A percentile compares a stretch with the other conserved stretches of the same genome.
Conservation (phyloP, 1,140 invertebrate species). For the Ceratosolen fusciceps region DNA sequence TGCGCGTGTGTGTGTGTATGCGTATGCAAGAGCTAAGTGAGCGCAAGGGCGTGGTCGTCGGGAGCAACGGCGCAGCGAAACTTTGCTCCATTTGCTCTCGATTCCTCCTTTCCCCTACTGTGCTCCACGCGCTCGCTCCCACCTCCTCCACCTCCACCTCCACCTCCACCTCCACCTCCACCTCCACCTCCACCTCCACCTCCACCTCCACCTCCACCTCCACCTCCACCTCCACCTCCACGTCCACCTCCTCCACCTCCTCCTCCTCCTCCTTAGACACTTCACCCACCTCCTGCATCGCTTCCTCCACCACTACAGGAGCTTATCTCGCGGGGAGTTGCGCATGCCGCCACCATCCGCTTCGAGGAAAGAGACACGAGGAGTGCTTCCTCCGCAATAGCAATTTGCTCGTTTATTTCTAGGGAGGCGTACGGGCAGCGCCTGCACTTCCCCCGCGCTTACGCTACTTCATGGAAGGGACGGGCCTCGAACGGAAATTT, state of each 20-base stretch:
- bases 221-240: neutral
- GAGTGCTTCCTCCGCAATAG: conserved; percentile 1
- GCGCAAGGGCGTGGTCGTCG: conserved; percentile 39
- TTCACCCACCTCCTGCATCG: neutral
- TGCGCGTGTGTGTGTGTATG: neutral
- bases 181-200: neutral
- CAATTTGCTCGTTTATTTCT: neutral
- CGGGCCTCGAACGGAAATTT: neutral
- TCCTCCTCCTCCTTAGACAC: neutral
- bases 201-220: neutral
- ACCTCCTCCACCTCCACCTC: neutral
- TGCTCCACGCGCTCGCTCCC: neutral
- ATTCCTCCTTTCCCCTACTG: conserved; percentile 28
- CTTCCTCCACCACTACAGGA: neutral
- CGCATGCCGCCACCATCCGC: neutral
- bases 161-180: neutral
- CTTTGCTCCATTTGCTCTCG: conserved; percentile 42
- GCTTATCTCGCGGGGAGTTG: conserved; percentile 15
- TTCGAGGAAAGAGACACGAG: neutral
- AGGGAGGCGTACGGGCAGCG: neutral
- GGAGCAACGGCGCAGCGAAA: conserved; percentile 27
- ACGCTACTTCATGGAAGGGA: neutral
- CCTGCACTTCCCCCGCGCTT: neutral
- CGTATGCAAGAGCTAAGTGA: neutral
- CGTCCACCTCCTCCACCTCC: too few relatives aligned